A percentile compares a stretch with the other conserved stretches of the same genome.
These are phyloP conservation scores for Sander lucioperca DNA, from an alignment of 2,113 vertebrate genomes.

Conservation along the genomic window DNA sequence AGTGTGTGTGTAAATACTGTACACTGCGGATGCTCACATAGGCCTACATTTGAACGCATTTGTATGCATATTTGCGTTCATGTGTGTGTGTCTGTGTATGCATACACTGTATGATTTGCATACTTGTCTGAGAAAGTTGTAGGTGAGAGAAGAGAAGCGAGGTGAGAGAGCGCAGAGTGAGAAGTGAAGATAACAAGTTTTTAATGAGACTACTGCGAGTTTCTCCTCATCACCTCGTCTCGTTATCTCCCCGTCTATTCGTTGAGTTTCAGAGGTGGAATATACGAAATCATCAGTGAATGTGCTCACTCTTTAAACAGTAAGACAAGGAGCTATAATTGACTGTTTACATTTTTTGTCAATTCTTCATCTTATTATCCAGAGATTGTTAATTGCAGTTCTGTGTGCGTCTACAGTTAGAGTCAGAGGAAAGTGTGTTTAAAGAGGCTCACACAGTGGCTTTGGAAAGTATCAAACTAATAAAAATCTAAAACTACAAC, in stretches of 20 bases:
- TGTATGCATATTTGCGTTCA: background rate
- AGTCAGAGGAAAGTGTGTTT: slow-evolving; percentile 1
- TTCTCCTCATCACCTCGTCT: slow-evolving; percentile 26
- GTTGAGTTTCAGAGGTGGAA: slow-evolving; percentile 26
- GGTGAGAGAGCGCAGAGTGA: slow-evolving; percentile 17
- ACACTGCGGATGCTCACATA: slow-evolving; percentile 7
- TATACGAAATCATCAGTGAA: slow-evolving; percentile 32
- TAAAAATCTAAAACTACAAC: background rate
- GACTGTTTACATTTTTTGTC: slow-evolving; percentile 4
- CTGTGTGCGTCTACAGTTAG: background rate
- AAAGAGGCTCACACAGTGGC: background rate
- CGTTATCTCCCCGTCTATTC: slow-evolving; percentile 23
- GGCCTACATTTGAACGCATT: background rate
- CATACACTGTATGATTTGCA: background rate
- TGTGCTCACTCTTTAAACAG: slow-evolving; percentile 18
- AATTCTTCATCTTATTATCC: slow-evolving; percentile 7
- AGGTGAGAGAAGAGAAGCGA: slow-evolving; percentile 49
- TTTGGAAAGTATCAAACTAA: background rate
- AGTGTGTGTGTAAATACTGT: slow-evolving; percentile 33
- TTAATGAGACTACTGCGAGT: slow-evolving; percentile 42
- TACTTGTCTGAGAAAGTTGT: slow-evolving; percentile 17
- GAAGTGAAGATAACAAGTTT: slow-evolving; percentile 55
- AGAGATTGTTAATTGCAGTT: slow-evolving; percentile 13
- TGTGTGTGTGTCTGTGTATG: slow-evolving; percentile 10
- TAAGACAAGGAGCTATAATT: slow-evolving; percentile 10